Base-by-base conservation (phyloP, 2,113 vertebrate species). In the Gadus macrocephalus region DNA sequence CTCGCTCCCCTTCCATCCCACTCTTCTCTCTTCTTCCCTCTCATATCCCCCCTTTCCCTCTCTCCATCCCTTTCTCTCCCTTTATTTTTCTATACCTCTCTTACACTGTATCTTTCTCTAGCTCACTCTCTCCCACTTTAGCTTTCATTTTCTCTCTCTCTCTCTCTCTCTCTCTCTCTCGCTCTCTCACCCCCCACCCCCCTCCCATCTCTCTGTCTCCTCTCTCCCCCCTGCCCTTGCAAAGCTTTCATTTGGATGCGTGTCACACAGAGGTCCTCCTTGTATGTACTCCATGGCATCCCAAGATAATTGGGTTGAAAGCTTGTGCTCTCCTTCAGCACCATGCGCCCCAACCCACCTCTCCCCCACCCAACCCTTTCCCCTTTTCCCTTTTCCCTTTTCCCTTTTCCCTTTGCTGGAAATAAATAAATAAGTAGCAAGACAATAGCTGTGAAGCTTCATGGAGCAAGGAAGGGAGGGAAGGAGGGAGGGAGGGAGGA, bases 241-340 rank as follows among this genome's bases (percentile, higher is more conserved):
- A 79, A 81, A 81, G 81, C 78, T 86, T 88, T 81, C 86, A 89
- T 90, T 87, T 87, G 83, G 85, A 90, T 90, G 89, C 82, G 81
- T 81, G 86, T 89, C 89, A 89, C 87, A 86, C 79, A 79, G 72
- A 76, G 83, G 83, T 86, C 80, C 86, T 83, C 78, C 81, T 35
- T 35, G 31, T 83, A 80, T 73, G 75, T 81, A 79, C 72, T 76
- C 62, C 62, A n/a, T 74, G 80, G 79, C 79, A 81, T 80, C 78
- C 84, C 81, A 68, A 83, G 83, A 89, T 91, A 89, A 91, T 91
- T 89, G 89, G 82, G 74, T 85, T 86, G 86, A 89, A 89, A 88
- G 88, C 88, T 78, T 84, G 31, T 35, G 31, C 31, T 35, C 31
- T 35, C 31, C 31, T 35, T 35, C 31, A 35, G 31, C 31, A 35